Evolutionary conservation across 2,888 invertebrate genomes (phyloP).

Genomic region (Melitaea athalia): DNA sequence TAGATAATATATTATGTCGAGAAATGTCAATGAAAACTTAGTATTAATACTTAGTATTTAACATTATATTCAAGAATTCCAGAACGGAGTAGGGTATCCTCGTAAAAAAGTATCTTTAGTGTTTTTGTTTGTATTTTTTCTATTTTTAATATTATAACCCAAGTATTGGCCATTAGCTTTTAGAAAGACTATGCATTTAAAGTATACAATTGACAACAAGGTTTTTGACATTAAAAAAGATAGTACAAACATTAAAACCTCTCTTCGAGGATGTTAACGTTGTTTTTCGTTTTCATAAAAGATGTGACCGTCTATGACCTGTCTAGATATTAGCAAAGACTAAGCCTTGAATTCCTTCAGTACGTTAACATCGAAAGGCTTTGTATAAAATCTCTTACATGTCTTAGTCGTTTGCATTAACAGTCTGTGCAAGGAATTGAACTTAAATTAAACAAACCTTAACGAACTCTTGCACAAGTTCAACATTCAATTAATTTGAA

Average conservation of each 20-base stretch:
- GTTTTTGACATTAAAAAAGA: neutral
- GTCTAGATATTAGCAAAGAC: conserved; percentile 7
- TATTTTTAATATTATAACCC: too few species aligned
- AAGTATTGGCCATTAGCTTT: too few species aligned
- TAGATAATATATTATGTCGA: too few species aligned
- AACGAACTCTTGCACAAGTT: too few species aligned
- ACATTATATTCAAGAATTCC: too few species aligned
- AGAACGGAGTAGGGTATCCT: too few species aligned
- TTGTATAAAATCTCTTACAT: neutral
- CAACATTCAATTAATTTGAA: too few species aligned
- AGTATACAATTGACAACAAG: neutral
- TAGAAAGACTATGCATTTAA: neutral
- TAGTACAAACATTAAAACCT: neutral
- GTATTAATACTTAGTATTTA: too few species aligned
- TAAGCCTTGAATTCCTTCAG: conserved; percentile 5
- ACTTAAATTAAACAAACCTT: neutral
- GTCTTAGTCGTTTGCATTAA: neutral
- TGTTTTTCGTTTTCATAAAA: conserved; percentile 11
- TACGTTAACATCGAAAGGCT: conserved; percentile 11
- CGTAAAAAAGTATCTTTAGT: too few species aligned
- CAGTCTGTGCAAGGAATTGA: neutral
- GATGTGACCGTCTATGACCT: conserved; percentile 26
- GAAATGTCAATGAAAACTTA: too few species aligned
- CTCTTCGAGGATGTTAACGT: neutral
- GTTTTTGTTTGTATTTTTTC: too few species aligned